phyloP scores from a whole-genome alignment of 1,140 invertebrate species.

The Ooceraea biroi region DNA sequence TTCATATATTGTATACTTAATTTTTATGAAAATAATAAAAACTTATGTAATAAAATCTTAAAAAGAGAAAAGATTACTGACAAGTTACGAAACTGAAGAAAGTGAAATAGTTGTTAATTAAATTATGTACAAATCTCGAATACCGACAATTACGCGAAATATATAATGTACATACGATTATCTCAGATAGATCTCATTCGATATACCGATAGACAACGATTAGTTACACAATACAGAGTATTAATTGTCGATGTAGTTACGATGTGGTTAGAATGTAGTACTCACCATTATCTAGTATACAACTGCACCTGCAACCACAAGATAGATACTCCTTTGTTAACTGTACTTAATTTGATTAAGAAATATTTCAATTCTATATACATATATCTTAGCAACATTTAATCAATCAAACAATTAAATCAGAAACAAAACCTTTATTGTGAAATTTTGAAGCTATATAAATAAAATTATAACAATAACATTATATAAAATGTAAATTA shows the following conservation, averaged over 20 bases:
- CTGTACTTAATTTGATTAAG: conserved; percentile 28
- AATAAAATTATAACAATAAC: background rate
- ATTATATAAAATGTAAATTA: background rate
- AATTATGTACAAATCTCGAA: background rate
- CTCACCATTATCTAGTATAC: background rate
- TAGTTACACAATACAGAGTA: conserved; percentile 9
- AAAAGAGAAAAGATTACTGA: background rate
- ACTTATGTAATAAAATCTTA: background rate
- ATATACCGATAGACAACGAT: conserved; percentile 7
- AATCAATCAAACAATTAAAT: background rate
- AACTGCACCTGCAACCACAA: background rate
- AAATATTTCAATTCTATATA: conserved; percentile 5
- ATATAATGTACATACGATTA: background rate
- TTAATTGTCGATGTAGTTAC: conserved; percentile 18
- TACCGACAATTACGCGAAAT: background rate
- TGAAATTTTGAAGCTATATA: background rate
- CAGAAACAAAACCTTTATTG: background rate
- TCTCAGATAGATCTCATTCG: conserved; percentile 2
- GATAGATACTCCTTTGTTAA: background rate
- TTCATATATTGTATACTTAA: background rate
- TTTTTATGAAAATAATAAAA: background rate
- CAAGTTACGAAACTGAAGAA: background rate
- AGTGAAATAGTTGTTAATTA: background rate
- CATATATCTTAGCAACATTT: background rate
- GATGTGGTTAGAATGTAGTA: conserved; percentile 7